Base-by-base conservation (phyloP, 1,140 invertebrate species). In the Archegozetes longisetosus region DNA sequence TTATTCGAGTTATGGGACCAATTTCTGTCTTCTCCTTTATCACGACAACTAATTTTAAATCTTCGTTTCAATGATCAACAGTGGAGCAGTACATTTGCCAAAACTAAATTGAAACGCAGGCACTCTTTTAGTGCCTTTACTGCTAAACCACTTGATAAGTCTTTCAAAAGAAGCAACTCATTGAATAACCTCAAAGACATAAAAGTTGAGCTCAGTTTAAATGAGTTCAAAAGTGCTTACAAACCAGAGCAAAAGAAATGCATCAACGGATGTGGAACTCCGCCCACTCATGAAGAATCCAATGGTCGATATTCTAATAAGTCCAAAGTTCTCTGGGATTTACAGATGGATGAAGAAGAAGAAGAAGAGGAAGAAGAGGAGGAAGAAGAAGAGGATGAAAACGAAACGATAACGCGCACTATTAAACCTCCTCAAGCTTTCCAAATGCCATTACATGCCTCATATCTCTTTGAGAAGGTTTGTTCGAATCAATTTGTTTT, bases 1-100 rank as follows among this genome's bases (percentile, higher is more conserved):
- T 50, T 65, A 28, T 64, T 64, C 25, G 54, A 64, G 46, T 47
- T 65, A 20, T 65, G 64, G 64, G 46, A 65, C 53, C 40, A 59
- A 47, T 65, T 61, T 53, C 51, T 65, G 22, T 9, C 25, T 32
- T 64, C 64, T 24, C 27, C 22, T n/a, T 55, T 65, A 13, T 54
- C 55, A 17, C 24, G 52, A 3, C 46, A 52, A 32, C 49, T 65
- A n/a, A 61, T 65, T 2, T 23, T 17, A 14, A 65, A 65, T 55
- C 46, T 65, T 3, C 46, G 53, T 50, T 58, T 64, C 46, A 65
- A 65, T 48, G 29, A 64, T 46, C 17, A 26, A 28, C 55, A 55
- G 24, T 65, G 64, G 64, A 28, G 26, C 14, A 29, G 32, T 23
- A 14, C 48, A 13, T 23, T 52, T 4, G 17, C 17, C 22, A 55